Evolutionary conservation across 2,888 invertebrate genomes (phyloP).

Genomic region (Lasioglossum malachurum): DNA sequence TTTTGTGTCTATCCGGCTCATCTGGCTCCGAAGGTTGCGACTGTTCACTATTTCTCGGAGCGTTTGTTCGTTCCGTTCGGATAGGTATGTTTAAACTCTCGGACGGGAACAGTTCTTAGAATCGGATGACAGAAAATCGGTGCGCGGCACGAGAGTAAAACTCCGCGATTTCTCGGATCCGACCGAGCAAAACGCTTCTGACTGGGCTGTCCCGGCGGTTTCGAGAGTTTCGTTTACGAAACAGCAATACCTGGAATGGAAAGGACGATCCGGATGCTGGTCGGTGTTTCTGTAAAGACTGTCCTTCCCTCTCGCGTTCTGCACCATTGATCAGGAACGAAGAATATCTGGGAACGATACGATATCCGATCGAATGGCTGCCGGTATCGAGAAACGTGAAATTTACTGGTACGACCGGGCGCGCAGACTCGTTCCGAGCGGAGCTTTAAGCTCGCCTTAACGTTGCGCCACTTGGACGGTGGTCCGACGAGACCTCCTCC

Average conservation of each 20-base stretch:
- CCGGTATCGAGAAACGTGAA: constrained; percentile 68
- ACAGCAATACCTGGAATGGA: constrained; percentile 24
- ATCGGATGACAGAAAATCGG: constrained; percentile 4
- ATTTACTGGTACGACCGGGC: constrained; percentile 61
- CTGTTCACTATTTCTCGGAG: neutral
- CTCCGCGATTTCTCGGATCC: constrained; percentile 21
- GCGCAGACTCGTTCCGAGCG: constrained; percentile 54
- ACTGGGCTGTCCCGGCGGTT: constrained; percentile 28
- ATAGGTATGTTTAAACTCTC: neutral
- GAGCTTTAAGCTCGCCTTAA: constrained; percentile 54
- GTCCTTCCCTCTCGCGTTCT: constrained; percentile 43
- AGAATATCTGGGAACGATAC: constrained; percentile 59
- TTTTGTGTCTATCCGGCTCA: neutral
- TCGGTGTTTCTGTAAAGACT: constrained; percentile 47
- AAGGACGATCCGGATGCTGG: constrained; percentile 36
- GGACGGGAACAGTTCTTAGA: neutral
- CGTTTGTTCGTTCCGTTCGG: neutral
- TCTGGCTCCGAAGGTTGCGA: neutral
- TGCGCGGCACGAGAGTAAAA: neutral
- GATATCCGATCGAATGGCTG: constrained; percentile 62
- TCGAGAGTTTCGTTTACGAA: constrained; percentile 46
- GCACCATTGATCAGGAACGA: constrained; percentile 64
- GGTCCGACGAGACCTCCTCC: constrained; percentile 33
- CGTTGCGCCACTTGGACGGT: constrained; percentile 46
- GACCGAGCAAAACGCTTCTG: constrained; percentile 49